Evolutionary conservation across 2,113 vertebrate genomes (phyloP), one percentile per base, ranked within the genome.

Genomic region (Paramormyrops kingsleyae): DNA sequence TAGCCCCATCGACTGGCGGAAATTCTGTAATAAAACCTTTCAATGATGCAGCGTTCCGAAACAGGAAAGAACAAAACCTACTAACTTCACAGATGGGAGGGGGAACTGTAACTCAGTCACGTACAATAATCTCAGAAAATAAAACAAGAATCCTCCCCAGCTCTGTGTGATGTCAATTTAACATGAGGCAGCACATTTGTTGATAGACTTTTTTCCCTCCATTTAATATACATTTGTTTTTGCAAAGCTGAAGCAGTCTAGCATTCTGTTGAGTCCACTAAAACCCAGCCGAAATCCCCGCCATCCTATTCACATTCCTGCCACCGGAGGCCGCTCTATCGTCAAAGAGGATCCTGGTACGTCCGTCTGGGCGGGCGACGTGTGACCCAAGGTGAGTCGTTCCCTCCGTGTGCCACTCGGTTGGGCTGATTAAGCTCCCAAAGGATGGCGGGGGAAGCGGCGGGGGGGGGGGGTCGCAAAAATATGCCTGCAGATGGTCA

Each of bases 201-300:
- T 94, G 92, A 86, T 24, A 47, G 91, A 90, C 91, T 89, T 42
- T 89, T 46, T 84, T 91, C 66, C 87, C 35, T 17, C 10, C 49
- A 9, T 85, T 88, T 88, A 9, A 84, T 90, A 52, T 59, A 10
- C 35, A 85, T 90, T 92, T 88, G 90, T 95, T 94, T 95, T 95
- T 94, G 94, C 94, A 95, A 95, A 95, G 94, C 93, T 94, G 92
- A 94, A 96, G 95, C 94, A 93, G 92, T 95, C 59, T 91, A 90
- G 80, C 92, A 90, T 94, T 92, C 92, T 10, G 87, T 91, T 9
- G 44, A 90, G 88, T 91, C 91, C 91, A 89, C 70, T 84, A 39
- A 92, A 92, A 90, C 87, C 91, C 89, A 91, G 92, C 91, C 90
- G 92, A 90, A 83, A 89, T 91, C 91, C 92, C 90, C 92, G 91